phyloP scores from a whole-genome alignment of 1,140 invertebrate species.

The Drosophila punjabiensis region DNA sequence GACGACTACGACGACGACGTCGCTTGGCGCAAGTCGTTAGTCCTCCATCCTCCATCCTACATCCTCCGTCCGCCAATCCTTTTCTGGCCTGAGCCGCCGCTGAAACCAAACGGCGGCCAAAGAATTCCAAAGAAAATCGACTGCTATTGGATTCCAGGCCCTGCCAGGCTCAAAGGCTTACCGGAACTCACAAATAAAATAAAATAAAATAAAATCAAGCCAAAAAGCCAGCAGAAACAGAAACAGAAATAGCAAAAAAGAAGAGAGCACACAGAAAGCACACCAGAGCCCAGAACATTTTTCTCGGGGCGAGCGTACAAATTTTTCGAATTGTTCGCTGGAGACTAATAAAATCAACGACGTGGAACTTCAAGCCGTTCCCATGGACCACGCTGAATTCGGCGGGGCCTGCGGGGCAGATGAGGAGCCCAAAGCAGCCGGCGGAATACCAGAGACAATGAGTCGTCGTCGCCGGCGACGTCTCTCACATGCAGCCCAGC shows the following conservation, averaged over 20 bases:
- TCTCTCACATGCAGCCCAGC: constrained; percentile 43
- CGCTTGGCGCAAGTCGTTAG: constrained; percentile 62
- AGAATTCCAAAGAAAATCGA: constrained; percentile 81
- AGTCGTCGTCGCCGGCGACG: constrained; percentile 55
- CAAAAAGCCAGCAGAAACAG: constrained; percentile 41
- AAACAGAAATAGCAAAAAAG: constrained; percentile 38
- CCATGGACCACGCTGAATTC: constrained; percentile 61
- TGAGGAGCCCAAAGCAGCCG: constrained; percentile 9
- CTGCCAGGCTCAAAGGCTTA: constrained; percentile 57
- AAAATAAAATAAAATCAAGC: constrained; percentile 52
- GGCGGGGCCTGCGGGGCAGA: neutral
- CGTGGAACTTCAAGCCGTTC: constrained; percentile 84
- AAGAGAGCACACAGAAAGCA: neutral
- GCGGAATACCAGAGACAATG: constrained; percentile 67
- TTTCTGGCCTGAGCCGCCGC: constrained; percentile 47
- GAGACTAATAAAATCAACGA: constrained; percentile 85
- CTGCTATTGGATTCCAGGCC: constrained; percentile 78
- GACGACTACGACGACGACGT: constrained; percentile 50
- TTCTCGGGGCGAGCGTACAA: constrained; percentile 77
- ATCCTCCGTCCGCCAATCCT: constrained; percentile 54
- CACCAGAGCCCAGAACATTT: constrained; percentile 55
- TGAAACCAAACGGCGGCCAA: constrained; percentile 44
- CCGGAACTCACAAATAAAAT: constrained; percentile 51
- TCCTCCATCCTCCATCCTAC: constrained; percentile 27
- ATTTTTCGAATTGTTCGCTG: constrained; percentile 85